These are phyloP conservation scores for Furcifer pardalis DNA, from an alignment of 2,797 vertebrate genomes.

Conservation along the genomic window DNA sequence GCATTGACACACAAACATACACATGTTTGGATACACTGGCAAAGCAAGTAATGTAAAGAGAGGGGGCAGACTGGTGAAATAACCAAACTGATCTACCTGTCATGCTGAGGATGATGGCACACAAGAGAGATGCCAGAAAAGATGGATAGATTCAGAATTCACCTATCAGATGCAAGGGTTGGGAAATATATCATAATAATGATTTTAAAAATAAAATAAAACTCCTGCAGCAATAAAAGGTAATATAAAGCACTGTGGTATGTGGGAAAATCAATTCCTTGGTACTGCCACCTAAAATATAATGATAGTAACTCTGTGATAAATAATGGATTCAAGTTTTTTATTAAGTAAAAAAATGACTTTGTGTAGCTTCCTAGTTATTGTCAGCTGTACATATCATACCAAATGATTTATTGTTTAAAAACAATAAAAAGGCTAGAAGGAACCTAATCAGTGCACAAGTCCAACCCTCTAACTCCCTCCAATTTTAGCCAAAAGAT, in stretches of 20 bases:
- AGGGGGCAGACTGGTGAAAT: conserved; percentile 30
- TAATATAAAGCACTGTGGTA: conserved; percentile 43
- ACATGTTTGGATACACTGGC: background rate
- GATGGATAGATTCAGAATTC: conserved; percentile 60
- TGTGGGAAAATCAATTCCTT: conserved; percentile 54
- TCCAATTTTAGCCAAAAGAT: background rate
- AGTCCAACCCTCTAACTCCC: background rate
- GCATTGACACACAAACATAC: background rate
- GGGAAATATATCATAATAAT: conserved; percentile 64
- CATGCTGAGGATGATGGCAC: conserved; percentile 49
- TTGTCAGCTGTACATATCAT: background rate
- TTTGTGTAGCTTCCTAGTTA: background rate
- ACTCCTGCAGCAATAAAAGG: conserved; percentile 56
- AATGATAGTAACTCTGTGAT: conserved; percentile 37
- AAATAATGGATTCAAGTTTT: conserved; percentile 28
- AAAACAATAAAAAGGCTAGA: background rate
- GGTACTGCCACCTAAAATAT: conserved; percentile 55
- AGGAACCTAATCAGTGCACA: background rate
- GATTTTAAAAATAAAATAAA: conserved; percentile 40
- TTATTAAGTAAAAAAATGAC: background rate
- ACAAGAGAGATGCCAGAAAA: conserved; percentile 46
- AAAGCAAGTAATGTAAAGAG: conserved; percentile 42
- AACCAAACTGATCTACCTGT: conserved; percentile 35
- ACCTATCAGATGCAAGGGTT: conserved; percentile 52
- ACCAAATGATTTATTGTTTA: background rate